Conservation (phyloP, 2,113 vertebrate species). For the Forbesichthys papilliferus region DNA sequence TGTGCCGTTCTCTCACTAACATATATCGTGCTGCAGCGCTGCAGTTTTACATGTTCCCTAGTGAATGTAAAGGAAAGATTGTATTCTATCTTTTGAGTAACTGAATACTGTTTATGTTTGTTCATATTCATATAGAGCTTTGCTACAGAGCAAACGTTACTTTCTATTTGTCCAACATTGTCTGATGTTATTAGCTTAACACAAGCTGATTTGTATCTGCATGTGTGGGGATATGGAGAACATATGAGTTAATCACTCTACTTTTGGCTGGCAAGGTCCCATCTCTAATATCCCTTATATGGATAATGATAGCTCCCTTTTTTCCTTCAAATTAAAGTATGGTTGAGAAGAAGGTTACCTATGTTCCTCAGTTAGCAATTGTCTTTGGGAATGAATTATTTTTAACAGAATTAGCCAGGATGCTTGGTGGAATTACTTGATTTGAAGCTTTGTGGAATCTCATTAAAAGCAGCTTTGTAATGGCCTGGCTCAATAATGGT, state of each 20-base stretch:
- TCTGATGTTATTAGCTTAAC: constrained; percentile 52
- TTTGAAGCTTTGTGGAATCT: constrained; percentile 72
- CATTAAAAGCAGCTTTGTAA: constrained; percentile 75
- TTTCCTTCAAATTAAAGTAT: constrained; percentile 62
- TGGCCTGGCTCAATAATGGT: constrained; percentile 58
- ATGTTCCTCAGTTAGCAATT: constrained; percentile 41
- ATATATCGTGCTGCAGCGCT: constrained; percentile 18
- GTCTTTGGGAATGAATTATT: constrained; percentile 69
- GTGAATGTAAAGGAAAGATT: constrained; percentile 17
- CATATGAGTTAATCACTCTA: constrained; percentile 65
- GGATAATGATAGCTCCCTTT: constrained; percentile 66
- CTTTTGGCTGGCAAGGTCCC: constrained; percentile 36
- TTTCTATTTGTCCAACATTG: constrained; percentile 48
- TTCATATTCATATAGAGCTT: constrained; percentile 17
- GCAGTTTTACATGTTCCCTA: constrained; percentile 24
- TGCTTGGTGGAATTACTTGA: constrained; percentile 49
- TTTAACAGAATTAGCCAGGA: constrained; percentile 70
- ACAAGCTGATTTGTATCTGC: constrained; percentile 58
- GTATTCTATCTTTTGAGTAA: constrained; percentile 35
- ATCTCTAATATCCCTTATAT: constrained; percentile 41
- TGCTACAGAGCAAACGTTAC: constrained; percentile 5
- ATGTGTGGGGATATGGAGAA: constrained; percentile 60
- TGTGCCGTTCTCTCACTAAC: constrained; percentile 20
- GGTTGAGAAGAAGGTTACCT: constrained; percentile 41
- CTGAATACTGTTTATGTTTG: constrained; percentile 35